Percentiles rank a stretch among this genome's conserved stretches.
These are phyloP conservation scores for Puntigrus tetrazona DNA, from an alignment of 2,113 vertebrate species.

Conservation along the genomic window DNA sequence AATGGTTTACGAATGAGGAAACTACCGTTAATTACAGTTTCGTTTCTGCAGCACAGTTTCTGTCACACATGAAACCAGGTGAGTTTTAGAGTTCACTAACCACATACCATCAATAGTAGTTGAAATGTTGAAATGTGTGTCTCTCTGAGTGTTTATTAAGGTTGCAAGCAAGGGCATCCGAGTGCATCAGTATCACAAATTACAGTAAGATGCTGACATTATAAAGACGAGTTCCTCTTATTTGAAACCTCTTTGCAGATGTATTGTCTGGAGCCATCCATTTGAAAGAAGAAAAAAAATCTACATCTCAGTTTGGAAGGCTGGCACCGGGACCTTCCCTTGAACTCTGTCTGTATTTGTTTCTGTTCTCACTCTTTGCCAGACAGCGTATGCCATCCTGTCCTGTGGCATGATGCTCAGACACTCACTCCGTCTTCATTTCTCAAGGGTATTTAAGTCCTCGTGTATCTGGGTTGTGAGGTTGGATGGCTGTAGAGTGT, in stretches of 20 bases:
- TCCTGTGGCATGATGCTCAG: neutral
- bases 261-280: neutral
- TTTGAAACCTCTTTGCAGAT: neutral
- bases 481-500: neutral
- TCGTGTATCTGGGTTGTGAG: conserved; percentile 29
- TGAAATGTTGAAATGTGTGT: neutral
- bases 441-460: conserved; percentile 13
- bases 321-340: neutral
- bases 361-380: neutral
- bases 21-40: too few species aligned
- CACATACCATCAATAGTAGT: neutral
- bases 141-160: neutral
- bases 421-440: conserved; percentile 12
- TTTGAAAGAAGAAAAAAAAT: neutral
- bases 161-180: neutral
- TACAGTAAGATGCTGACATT: neutral
- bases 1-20: neutral
- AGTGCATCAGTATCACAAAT: neutral
- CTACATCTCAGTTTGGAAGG: neutral
- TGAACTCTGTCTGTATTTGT: neutral
- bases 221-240: neutral
- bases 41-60: neutral
- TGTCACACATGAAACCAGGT: neutral
- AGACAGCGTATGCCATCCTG: neutral
- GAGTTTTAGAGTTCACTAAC: neutral